A percentile compares a stretch with the other conserved stretches of the same genome.
These are phyloP conservation scores for Microtus ochrogaster DNA, from an alignment of 2,113 vertebrate genomes.

Conservation along the genomic window DNA sequence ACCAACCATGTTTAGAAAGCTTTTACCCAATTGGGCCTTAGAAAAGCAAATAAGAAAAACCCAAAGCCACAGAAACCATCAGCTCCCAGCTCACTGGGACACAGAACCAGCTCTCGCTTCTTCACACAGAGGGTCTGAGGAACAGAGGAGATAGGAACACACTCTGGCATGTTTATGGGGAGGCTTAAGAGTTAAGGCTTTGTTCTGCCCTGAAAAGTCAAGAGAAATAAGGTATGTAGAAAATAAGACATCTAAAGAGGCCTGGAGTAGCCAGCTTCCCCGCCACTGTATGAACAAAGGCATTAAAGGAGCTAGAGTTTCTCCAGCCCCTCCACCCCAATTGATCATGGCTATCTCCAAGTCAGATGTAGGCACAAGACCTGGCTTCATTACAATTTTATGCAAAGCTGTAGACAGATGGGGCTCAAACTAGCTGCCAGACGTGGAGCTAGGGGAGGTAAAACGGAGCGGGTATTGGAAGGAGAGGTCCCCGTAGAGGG, in stretches of 20 bases:
- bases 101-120: not conserved
- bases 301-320: not conserved
- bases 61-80: not conserved
- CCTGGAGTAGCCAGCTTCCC: not conserved
- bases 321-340: not conserved
- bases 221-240: not conserved
- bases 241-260: not conserved
- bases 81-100: not conserved
- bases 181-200: not conserved
- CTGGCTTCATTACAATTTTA: constrained; percentile 71
- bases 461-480: not conserved
- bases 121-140: not conserved
- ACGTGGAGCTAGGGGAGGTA: not conserved
- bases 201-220: not conserved
- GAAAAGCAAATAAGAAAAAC: not conserved
- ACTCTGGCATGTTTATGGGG: not conserved
- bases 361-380: not conserved
- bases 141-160: not conserved
- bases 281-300: not conserved
- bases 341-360: constrained; percentile 31
- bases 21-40: not conserved
- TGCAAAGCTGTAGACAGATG: constrained; percentile 76
- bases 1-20: not conserved
- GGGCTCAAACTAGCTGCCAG: constrained; percentile 46
- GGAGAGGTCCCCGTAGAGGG: not conserved